Base-by-base conservation (phyloP, 1,140 invertebrate species). In the Microplitis mediator region DNA sequence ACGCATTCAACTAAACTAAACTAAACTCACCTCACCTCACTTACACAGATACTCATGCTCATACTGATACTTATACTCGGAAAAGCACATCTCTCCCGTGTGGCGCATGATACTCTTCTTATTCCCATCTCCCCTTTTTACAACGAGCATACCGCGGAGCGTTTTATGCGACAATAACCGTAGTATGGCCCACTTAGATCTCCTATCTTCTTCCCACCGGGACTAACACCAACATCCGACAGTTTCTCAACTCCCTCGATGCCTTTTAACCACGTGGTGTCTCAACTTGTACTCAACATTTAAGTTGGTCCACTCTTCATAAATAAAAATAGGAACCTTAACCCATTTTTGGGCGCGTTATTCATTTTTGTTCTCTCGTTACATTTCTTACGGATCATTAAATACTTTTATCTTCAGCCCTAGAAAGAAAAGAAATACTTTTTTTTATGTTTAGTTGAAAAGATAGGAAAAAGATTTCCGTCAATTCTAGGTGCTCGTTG, bases 161-260 rank as follows among this genome's bases (percentile, higher is more conserved):
- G 81, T 86, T 87, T 87, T 87, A 87, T 87, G 82, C 74, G 74
- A 78, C 84, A 78, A 86, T 88, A 87, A 87, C 85, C 85, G 79
- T 86, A 85, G 84, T 80, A 88, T 87, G 82, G 85, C 85, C 86
- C 85, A 87, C 86, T 88, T 88, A 87, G 86, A 87, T 88, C 85
- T 80, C 75, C 83, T 87, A 87, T 87, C 86, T 84, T 76, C 75
- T 77, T 77, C 74, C 73, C 72, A 75, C 77, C 76, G 71, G 76
- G 67, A 72, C 74, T 69, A 75, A 76, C 72, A 74, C 78, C 79
- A 75, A 62, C 16, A 11, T 31, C 82, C 82, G 79, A 83, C 82
- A 84, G 39, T 45, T 45, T 84, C 79, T 84, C 84, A 84, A 84
- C 84, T 84, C 83, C 77, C 80, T 64, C 9, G 34, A 14, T 23